Evolutionary conservation across 2,888 invertebrate species (phyloP).

Genomic region (Bombylius discolor): DNA sequence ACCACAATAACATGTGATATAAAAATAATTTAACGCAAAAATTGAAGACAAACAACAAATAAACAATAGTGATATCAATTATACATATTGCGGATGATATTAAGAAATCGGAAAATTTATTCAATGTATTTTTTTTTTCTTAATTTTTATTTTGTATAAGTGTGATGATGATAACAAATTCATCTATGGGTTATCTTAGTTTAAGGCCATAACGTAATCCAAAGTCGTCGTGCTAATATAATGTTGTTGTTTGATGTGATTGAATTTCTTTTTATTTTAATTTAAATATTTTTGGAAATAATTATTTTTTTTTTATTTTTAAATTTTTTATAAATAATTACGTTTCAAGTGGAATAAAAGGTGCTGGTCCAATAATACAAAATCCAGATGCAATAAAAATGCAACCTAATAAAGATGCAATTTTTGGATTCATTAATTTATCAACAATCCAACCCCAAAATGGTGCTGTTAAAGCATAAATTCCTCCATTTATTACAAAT

Average conservation of each 20-base stretch:
- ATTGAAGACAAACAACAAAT: too few species aligned
- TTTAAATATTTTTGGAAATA: background rate
- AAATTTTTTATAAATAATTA: background rate
- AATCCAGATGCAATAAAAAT: conserved; percentile 54
- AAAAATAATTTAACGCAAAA: too few species aligned
- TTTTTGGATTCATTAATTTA: conserved; percentile 51
- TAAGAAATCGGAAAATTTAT: too few species aligned
- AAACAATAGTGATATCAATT: too few species aligned
- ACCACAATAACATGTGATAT: too few species aligned
- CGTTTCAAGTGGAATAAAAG: conserved; percentile 48
- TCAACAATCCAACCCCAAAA: conserved; percentile 72
- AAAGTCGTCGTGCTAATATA: background rate
- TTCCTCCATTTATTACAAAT: conserved; percentile 73
- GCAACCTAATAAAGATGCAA: conserved; percentile 54
- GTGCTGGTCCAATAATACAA: conserved; percentile 55
- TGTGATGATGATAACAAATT: background rate
- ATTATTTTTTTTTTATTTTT: background rate
- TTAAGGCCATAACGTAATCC: background rate
- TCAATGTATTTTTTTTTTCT: too few species aligned
- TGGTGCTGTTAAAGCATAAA: conserved; percentile 68
- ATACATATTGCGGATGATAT: too few species aligned
- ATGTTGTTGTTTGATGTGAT: background rate
- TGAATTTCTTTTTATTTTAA: too few species aligned
- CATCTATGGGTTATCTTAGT: background rate
- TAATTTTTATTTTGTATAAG: too few species aligned